Conservation (phyloP, 2,888 invertebrate genomes). For the Acanthosepion lycidas region DNA sequence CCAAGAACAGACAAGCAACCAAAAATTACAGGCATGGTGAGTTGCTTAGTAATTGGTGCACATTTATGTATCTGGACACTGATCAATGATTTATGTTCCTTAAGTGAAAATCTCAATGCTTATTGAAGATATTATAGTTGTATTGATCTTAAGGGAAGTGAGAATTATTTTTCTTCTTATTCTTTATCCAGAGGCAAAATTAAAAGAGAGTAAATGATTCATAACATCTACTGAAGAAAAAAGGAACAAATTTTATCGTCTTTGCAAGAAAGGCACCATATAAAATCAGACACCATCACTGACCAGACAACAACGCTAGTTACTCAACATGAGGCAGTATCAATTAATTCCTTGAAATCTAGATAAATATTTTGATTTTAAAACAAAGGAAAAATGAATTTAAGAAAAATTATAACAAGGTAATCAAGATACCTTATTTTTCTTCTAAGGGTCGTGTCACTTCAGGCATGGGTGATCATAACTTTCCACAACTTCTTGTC, state of each 20-base stretch:
- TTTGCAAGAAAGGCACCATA: no score
- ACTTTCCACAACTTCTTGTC: no score
- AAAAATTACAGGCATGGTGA: neutral
- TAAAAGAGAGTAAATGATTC: neutral
- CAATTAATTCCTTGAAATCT: no score
- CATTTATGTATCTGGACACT: neutral
- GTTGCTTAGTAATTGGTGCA: neutral
- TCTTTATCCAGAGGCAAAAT: neutral
- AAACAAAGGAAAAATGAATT: no score
- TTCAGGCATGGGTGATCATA: no score
- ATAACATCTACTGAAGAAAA: neutral
- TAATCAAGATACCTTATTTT: no score
- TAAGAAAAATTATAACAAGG: no score
- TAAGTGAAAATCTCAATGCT: neutral
- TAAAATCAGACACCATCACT: neutral
- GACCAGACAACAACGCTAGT: neutral
- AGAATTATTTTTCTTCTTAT: neutral
- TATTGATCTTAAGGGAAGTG: neutral
- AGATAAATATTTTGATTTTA: no score
- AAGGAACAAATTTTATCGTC: no score
- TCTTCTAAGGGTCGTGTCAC: no score
- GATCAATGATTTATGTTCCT: neutral
- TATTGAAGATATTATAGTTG: neutral
- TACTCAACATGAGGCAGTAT: neutral
- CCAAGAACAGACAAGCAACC: neutral